Base-by-base conservation (phyloP, 2,113 vertebrate genomes). In the Oxygymnocypris stewartii region DNA sequence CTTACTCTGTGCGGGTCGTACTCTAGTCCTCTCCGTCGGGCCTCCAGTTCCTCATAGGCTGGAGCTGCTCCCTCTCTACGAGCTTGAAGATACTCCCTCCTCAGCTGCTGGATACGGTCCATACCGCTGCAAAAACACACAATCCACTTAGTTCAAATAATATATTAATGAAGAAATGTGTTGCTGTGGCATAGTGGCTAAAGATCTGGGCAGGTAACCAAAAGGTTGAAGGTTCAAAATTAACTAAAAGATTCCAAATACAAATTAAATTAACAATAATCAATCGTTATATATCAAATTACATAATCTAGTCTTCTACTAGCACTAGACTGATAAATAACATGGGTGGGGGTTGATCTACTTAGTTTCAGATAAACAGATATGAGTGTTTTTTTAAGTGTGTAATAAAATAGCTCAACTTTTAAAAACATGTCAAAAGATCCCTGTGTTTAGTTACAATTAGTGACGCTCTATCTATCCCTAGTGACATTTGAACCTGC, bases 41-140 rank as follows among this genome's bases (percentile, higher is more conserved):
- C 95, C 81, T 97, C 96, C 0, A 95, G 91, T 0, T 97, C 97
- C 83, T 99, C 97, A 18, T 96, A 97, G 16, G 96, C 90, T 12
- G 96, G 93, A 10, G 97, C 93, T 1, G 95, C 94, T 40, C 94
- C 95, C 63, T 99, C 98, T 85, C 96, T 88, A 57, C 96, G 94
- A 23, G 98, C 97, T 91, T 98, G 97, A n/a, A 97, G 96, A 91
- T 97, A 99, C 88, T 99, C 98, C 90, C 96, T 96, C 84, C 96
- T 93, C 54, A 99, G 86, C 93, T 96, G 96, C 94, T 98, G 97
- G 93, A 99, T 98, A 4, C 98, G 95, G 65, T 98, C 97, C 77
- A 96, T 92, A 31, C 94, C 96, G 88, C 91, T 93, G 31, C 86
- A 90, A n/a, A 69, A 25, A 79, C 1, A 79, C 11, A 84, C 4